These are phyloP conservation scores for Blera fallax DNA, from an alignment of 2,888 invertebrate genomes.

Conservation along the genomic window DNA sequence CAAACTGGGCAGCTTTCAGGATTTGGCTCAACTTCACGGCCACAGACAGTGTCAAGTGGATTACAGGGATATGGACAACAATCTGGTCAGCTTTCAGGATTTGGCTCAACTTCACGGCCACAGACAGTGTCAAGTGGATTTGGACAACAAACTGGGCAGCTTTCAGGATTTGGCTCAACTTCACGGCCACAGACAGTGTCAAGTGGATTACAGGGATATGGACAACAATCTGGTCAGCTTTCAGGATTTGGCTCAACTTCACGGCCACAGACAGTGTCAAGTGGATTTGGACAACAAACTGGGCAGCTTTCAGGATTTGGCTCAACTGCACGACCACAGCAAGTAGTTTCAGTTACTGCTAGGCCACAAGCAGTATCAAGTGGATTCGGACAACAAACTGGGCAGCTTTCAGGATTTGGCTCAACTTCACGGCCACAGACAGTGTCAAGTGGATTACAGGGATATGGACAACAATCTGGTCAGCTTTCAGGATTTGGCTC, in stretches of 20 bases:
- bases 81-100: too few relatives aligned
- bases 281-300: neutral
- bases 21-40: neutral
- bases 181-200: neutral
- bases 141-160: too few relatives aligned
- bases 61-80: too few relatives aligned
- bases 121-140: too few relatives aligned
- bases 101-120: too few relatives aligned
- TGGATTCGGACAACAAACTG: too few relatives aligned
- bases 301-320: neutral
- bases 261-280: neutral
- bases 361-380: neutral
- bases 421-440: neutral
- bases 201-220: too few relatives aligned
- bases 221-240: neutral
- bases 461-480: neutral
- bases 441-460: too few relatives aligned
- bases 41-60: neutral
- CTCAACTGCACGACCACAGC: neutral
- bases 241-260: neutral
- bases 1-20: neutral
- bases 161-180: neutral
- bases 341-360: neutral
- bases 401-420: neutral
- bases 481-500: too few relatives aligned